Percentiles rank a stretch among this genome's conserved stretches.
Conservation (phyloP, 2,888 invertebrate species). For the Synanthedon vespiformis region DNA sequence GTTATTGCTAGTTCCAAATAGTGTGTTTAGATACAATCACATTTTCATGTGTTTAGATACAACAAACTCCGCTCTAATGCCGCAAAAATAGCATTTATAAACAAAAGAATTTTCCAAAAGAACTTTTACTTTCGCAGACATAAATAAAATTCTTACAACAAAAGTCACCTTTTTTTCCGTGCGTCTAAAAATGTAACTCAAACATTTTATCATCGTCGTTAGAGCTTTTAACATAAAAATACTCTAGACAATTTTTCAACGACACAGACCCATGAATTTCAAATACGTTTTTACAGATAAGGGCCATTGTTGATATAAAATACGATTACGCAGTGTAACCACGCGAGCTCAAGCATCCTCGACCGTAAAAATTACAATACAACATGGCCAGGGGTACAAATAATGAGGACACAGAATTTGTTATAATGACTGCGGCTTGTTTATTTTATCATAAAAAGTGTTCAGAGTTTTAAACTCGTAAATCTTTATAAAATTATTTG, state of each 20-base stretch:
- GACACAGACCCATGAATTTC: constrained; percentile 55
- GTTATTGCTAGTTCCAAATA: too few species aligned
- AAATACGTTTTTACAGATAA: constrained; percentile 62
- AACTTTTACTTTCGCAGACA: constrained; percentile 16
- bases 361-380: constrained; percentile 61
- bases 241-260: constrained; percentile 55
- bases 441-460: constrained; percentile 21
- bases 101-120: background rate
- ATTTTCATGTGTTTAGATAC: too few species aligned
- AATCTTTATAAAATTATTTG: too few species aligned
- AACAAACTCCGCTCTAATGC: too few species aligned
- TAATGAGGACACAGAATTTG: constrained; percentile 55
- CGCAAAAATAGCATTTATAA: too few species aligned
- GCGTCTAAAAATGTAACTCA: constrained; percentile 20
- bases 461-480: too few species aligned
- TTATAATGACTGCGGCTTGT: constrained; percentile 46
- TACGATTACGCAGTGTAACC: constrained; percentile 58
- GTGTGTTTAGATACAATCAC: too few species aligned
- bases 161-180: constrained; percentile 24
- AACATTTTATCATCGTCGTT: constrained; percentile 21
- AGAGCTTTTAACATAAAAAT: constrained; percentile 49
- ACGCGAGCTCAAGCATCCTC: constrained; percentile 50
- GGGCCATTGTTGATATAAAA: constrained; percentile 61
- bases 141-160: constrained; percentile 26
- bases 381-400: constrained; percentile 54